phyloP scores from a whole-genome alignment of 2,113 vertebrate genomes.

The Sapajus apella region DNA sequence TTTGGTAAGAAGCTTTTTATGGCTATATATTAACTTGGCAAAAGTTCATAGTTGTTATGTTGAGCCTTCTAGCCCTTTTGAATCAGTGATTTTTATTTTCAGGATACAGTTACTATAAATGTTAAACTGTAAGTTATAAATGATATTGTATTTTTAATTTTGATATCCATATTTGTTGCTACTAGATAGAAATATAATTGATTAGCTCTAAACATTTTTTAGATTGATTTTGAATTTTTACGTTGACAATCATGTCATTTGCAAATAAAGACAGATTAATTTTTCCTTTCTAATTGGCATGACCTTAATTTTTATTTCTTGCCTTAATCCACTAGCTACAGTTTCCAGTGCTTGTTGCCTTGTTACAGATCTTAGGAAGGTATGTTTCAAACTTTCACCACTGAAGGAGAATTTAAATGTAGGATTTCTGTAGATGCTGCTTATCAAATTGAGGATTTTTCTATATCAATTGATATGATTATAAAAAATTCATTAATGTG shows the following conservation, averaged over 20 bases:
- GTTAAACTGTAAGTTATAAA: background rate
- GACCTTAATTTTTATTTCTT: background rate
- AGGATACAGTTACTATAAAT: background rate
- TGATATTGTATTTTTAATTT: background rate
- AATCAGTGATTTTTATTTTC: background rate
- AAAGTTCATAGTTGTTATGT: background rate
- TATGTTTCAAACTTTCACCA: background rate
- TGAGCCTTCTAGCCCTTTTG: background rate
- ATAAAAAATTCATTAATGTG: background rate
- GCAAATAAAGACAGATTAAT: background rate
- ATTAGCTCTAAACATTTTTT: background rate
- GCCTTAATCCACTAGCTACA: background rate
- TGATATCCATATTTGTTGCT: background rate
- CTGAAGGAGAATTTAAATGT: background rate
- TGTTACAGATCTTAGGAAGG: background rate
- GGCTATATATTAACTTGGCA: background rate
- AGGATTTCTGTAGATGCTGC: background rate
- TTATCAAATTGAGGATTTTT: background rate
- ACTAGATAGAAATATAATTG: background rate
- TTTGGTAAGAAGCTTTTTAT: background rate
- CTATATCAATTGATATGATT: background rate
- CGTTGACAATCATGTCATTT: background rate
- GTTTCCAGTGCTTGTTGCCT: background rate
- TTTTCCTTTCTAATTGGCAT: background rate
- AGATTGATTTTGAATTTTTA: background rate